Conservation (phyloP, 2,797 vertebrate genomes). For the Astyanax mexicanus region DNA sequence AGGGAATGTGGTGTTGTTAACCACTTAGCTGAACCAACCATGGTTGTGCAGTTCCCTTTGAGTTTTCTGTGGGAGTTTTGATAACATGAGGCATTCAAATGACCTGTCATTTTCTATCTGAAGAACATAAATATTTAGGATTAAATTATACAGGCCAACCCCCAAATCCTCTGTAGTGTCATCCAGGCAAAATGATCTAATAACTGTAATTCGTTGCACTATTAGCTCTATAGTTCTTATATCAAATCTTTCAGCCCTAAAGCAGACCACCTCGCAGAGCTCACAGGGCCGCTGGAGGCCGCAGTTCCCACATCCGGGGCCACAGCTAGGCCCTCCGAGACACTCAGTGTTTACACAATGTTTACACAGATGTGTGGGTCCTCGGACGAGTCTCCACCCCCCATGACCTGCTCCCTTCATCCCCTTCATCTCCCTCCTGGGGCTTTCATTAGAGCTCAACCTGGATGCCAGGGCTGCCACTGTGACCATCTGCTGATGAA, state of each 20-base stretch:
- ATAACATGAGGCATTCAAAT: too few relatives aligned
- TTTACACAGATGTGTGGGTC: constrained; percentile 93
- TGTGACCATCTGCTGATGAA: constrained; percentile 62
- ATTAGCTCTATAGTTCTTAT: constrained; percentile 47
- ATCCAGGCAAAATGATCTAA: too few relatives aligned
- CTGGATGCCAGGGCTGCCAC: constrained; percentile 64
- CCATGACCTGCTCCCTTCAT: constrained; percentile 62
- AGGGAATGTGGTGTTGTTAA: too few relatives aligned
- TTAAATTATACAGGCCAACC: too few relatives aligned
- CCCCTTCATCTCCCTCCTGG: constrained; percentile 58
- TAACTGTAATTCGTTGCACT: neutral
- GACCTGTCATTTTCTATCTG: too few relatives aligned
- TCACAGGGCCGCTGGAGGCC: constrained; percentile 69
- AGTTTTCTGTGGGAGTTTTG: too few relatives aligned
- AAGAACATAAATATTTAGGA: too few relatives aligned
- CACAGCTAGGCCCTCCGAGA: constrained; percentile 82
- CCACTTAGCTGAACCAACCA: too few relatives aligned
- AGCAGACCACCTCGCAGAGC: constrained; percentile 56
- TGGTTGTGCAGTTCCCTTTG: too few relatives aligned
- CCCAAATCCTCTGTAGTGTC: too few relatives aligned
- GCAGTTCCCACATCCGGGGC: constrained; percentile 76
- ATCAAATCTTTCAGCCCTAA: constrained; percentile 69
- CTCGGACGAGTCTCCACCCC: constrained; percentile 58
- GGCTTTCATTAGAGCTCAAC: constrained; percentile 61
- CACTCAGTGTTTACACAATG: constrained; percentile 79